Evolutionary conservation across 2,797 vertebrate species (phyloP).

Genomic region (Champsocephalus gunnari): DNA sequence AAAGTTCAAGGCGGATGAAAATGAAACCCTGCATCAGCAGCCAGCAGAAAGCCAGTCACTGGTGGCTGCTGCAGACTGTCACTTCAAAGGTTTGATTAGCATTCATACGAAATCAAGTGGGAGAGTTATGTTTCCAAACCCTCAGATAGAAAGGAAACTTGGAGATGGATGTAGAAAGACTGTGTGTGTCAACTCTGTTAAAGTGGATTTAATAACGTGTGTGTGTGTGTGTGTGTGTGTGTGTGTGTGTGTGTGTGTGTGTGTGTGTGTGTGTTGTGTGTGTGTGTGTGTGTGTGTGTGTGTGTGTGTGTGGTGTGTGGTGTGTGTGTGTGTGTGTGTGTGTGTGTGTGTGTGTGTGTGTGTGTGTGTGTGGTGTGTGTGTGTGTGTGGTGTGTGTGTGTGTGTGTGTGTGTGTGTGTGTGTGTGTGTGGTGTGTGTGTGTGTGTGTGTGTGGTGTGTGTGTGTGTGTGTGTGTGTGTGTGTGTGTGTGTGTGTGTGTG

Average conservation of each 20-base stretch:
- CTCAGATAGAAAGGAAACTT: background rate
- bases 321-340: background rate
- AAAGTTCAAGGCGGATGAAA: background rate
- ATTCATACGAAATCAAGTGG: background rate
- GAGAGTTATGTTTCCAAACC: background rate
- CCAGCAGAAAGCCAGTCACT: background rate
- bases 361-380: background rate
- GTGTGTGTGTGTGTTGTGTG: background rate
- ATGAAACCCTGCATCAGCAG: background rate
- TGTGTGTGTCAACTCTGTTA: background rate
- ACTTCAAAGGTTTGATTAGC: background rate
- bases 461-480: slow-evolving; percentile 1
- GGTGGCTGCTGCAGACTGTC: background rate
- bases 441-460: background rate
- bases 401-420: background rate
- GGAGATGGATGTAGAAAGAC: background rate
- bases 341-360: background rate
- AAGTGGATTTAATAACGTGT: background rate
- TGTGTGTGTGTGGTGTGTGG: background rate
- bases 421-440: background rate
- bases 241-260: no score
- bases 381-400: background rate
- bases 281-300: background rate
- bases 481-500: background rate
- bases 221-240: slow-evolving; percentile 6